Percentiles rank a stretch among this genome's conserved stretches.
phyloP scores from a whole-genome alignment of 1,140 invertebrate species.

The Melitaea cinxia region DNA sequence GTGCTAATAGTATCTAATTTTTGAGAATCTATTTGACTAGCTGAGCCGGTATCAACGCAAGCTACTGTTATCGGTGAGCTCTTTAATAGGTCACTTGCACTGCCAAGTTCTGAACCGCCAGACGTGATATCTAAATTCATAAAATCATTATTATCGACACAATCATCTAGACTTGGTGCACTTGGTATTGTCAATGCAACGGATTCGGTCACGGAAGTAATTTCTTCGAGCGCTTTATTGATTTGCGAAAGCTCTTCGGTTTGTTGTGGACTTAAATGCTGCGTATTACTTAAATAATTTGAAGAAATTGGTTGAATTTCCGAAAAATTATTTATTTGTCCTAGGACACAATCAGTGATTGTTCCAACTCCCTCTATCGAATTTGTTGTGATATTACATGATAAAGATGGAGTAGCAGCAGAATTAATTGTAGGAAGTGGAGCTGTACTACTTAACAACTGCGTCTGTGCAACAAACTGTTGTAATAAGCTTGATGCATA shows the following conservation, averaged over 20 bases:
- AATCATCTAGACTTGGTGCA: constrained; percentile 74
- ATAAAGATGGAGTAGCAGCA: constrained; percentile 45
- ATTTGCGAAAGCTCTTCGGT: constrained; percentile 78
- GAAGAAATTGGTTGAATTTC: constrained; percentile 69
- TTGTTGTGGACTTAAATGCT: constrained; percentile 76
- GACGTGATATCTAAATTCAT: constrained; percentile 72
- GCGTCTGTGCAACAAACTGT: constrained; percentile 85
- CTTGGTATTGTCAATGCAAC: constrained; percentile 72
- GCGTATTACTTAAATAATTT: constrained; percentile 64
- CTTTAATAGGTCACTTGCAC: constrained; percentile 71
- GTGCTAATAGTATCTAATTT: constrained; percentile 75
- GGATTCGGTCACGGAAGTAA: constrained; percentile 68
- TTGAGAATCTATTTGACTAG: constrained; percentile 63
- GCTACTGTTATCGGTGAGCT: constrained; percentile 63
- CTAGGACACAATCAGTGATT: constrained; percentile 72
- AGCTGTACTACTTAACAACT: constrained; percentile 82
- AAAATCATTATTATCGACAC: constrained; percentile 78
- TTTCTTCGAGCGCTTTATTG: constrained; percentile 78
- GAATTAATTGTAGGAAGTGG: constrained; percentile 56
- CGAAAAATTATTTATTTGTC: constrained; percentile 71
- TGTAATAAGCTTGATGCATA: constrained; percentile 84
- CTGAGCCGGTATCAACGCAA: constrained; percentile 49
- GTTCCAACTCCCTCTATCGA: constrained; percentile 60
- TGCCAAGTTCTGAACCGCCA: constrained; percentile 66
- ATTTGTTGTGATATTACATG: constrained; percentile 55